A percentile compares a stretch with the other conserved stretches of the same genome.
Conservation (phyloP, 2,888 invertebrate genomes). For the Nezara viridula region DNA sequence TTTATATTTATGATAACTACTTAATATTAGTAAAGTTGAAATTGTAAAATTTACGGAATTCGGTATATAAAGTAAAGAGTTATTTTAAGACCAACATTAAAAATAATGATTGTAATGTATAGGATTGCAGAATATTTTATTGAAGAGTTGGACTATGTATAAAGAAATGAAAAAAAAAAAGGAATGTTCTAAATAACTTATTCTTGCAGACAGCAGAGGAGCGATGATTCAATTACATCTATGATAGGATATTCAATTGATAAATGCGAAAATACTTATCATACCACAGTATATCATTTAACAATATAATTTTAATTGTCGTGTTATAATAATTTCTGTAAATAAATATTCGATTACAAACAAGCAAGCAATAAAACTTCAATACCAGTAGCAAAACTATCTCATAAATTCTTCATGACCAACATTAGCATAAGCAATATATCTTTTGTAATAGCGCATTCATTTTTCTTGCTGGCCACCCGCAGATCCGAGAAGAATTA, state of each 20-base stretch:
- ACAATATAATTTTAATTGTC: not conserved
- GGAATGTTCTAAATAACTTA: no score
- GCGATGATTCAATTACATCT: no score
- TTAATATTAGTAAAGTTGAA: no score
- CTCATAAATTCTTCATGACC: not conserved
- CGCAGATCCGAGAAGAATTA: not conserved
- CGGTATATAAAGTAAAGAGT: no score
- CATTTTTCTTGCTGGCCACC: not conserved
- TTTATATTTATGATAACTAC: no score
- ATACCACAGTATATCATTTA: not conserved
- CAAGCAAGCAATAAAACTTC: not conserved
- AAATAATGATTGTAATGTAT: no score
- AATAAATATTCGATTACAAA: not conserved
- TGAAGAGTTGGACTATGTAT: no score
- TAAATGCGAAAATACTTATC: not conserved
- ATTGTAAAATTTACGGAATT: no score
- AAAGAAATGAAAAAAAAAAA: no score
- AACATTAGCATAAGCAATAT: slow-evolving; percentile 24
- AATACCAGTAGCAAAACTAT: not conserved
- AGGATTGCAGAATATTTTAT: no score
- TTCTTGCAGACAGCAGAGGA: no score
- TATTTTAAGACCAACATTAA: no score
- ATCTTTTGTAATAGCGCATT: not conserved
- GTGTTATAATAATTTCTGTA: not conserved
- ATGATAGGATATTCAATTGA: not conserved